Percentiles rank a stretch among this genome's conserved stretches.
phyloP scores from a whole-genome alignment of 2,888 invertebrate genomes.

The Cataglyphis rosenhaueri region DNA sequence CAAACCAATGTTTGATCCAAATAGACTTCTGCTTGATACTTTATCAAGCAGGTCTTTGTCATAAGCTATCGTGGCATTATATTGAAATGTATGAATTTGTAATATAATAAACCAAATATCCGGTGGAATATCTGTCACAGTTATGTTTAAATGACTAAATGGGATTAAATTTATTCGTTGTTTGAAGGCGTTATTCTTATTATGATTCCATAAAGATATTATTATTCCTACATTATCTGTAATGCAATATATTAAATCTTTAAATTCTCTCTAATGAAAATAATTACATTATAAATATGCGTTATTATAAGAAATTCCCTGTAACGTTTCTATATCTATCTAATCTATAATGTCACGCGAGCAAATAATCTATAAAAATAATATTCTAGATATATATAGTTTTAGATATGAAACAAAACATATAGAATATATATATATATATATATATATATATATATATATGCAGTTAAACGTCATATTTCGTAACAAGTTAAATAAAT shows the following conservation, averaged over 20 bases:
- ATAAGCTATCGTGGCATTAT: conserved; percentile 87
- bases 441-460: neutral
- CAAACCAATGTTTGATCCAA: conserved; percentile 89
- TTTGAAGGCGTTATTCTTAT: conserved; percentile 76
- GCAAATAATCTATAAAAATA: neutral
- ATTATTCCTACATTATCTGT: conserved; percentile 58
- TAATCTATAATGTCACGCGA: neutral
- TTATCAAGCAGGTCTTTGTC: conserved; percentile 72
- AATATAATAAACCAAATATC: conserved; percentile 87
- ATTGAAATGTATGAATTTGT: conserved; percentile 89
- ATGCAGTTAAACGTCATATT: neutral
- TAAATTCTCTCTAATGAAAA: neutral
- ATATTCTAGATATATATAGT: neutral
- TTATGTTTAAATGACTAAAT: conserved; percentile 81
- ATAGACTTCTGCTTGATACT: conserved; percentile 83
- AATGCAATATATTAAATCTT: conserved; percentile 35
- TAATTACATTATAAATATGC: neutral
- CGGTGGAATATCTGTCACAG: conserved; percentile 85
- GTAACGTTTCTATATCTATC: conserved; percentile 22
- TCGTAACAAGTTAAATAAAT: neutral
- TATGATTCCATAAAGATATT: conserved; percentile 77
- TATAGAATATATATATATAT: neutral
- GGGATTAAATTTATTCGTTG: conserved; percentile 70
- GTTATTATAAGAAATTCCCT: conserved; percentile 11
- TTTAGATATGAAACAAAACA: neutral